A percentile compares a stretch with the other conserved stretches of the same genome.
These are phyloP conservation scores for Hydrochoerus hydrochaeris DNA, from an alignment of 2,113 vertebrate genomes.

Conservation along the genomic window DNA sequence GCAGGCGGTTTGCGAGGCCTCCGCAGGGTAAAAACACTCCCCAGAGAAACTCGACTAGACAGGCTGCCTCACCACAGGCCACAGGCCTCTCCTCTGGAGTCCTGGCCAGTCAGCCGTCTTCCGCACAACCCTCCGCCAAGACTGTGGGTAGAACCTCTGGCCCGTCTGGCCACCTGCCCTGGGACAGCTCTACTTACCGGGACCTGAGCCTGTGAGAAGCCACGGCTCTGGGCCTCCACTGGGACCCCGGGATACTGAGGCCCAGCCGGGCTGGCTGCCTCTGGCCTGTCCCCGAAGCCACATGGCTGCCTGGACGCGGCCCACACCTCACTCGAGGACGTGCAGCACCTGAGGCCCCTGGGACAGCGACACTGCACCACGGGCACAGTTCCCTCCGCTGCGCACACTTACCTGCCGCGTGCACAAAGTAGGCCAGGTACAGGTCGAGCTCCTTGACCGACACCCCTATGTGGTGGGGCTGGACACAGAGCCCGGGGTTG, in stretches of 20 bases:
- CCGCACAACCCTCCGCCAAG: neutral
- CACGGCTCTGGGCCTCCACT: neutral
- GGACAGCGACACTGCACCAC: slow-evolving; percentile 61
- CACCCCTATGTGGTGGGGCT: slow-evolving; percentile 99
- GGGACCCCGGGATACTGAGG: neutral
- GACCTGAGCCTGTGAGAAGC: neutral
- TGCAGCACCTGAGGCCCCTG: neutral
- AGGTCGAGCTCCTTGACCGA: slow-evolving; percentile 99
- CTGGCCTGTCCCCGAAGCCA: slow-evolving; percentile 12
- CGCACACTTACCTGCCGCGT: slow-evolving; percentile 94
- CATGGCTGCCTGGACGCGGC: neutral
- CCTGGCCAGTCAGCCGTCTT: neutral
- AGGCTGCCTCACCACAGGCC: slow-evolving; percentile 41
- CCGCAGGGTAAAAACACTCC: slow-evolving; percentile 54
- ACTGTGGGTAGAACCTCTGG: neutral
- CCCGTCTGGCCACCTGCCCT: neutral
- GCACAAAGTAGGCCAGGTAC: slow-evolving; percentile 99
- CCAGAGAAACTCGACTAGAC: slow-evolving; percentile 63
- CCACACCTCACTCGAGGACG: neutral
- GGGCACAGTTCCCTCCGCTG: slow-evolving; percentile 75
- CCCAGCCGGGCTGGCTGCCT: neutral
- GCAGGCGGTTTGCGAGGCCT: slow-evolving; percentile 52
- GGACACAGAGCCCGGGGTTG: slow-evolving; percentile 97
- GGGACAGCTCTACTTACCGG: slow-evolving; percentile 47
- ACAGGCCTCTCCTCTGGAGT: neutral